These are phyloP conservation scores for Drosophila longiperda DNA, from an alignment of 2,888 invertebrate genomes.

Conservation along the genomic window DNA sequence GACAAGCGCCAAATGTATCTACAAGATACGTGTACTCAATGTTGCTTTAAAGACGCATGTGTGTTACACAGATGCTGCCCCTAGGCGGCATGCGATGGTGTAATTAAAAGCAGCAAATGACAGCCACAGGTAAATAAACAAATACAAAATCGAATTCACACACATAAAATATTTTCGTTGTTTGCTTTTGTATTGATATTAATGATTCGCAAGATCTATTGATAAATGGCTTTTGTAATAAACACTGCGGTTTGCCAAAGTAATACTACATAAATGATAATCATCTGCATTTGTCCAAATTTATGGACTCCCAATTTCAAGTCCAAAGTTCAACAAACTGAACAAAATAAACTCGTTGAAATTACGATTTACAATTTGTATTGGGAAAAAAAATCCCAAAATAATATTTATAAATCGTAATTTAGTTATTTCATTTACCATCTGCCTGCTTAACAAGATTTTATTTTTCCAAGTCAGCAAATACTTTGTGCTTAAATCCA, in stretches of 20 bases:
- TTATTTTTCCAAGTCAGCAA: neutral
- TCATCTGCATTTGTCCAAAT: constrained; percentile 11
- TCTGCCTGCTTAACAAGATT: constrained; percentile 17
- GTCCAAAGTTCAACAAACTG: constrained; percentile 36
- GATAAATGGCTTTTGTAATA: constrained; percentile 59
- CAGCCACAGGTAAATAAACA: constrained; percentile 55
- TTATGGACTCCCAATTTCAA: constrained; percentile 20
- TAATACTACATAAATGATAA: neutral
- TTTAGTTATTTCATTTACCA: constrained; percentile 16
- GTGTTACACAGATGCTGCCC: constrained; percentile 17
- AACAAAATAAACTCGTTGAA: constrained; percentile 9
- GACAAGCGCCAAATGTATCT: constrained; percentile 51
- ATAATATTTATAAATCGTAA: constrained; percentile 9
- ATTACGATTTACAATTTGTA: constrained; percentile 21
- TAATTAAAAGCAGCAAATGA: constrained; percentile 77
- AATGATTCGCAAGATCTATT: constrained; percentile 40
- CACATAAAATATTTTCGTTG: constrained; percentile 8
- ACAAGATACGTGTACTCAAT: constrained; percentile 46
- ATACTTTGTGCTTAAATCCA: neutral
- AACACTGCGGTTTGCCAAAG: constrained; percentile 40
- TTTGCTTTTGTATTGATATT: constrained; percentile 34
- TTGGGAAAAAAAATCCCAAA: neutral
- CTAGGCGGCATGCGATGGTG: constrained; percentile 40
- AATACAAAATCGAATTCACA: constrained; percentile 6
- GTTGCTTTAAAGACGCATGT: constrained; percentile 35